Conservation (phyloP, 2,113 vertebrate species). For the Theristicus caerulescens region DNA sequence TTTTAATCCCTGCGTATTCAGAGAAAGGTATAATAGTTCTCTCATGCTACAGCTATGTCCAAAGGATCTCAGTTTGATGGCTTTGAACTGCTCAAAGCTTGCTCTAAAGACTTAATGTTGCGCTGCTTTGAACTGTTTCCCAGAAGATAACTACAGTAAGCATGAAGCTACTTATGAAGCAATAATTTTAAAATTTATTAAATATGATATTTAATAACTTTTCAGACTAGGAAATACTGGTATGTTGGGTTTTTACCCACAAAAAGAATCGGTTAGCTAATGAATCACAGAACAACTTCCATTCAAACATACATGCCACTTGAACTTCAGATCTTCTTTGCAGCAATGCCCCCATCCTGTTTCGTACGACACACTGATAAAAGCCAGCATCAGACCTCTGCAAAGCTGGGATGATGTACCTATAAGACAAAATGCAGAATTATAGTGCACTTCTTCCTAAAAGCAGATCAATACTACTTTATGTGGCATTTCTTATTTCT, state of each 20-base stretch:
- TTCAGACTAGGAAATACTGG: background rate
- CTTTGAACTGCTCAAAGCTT: background rate
- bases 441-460: background rate
- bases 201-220: background rate
- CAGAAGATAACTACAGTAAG: background rate
- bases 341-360: conserved; percentile 87
- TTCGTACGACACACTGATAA: conserved; percentile 87
- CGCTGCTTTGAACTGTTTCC: background rate
- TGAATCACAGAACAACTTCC: background rate
- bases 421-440: conserved; percentile 32
- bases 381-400: conserved; percentile 79
- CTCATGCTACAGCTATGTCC: background rate
- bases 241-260: background rate
- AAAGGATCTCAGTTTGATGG: background rate
- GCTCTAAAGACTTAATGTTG: background rate
- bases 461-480: background rate
- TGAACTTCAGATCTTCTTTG: conserved; percentile 84
- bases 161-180: background rate
- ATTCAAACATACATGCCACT: conserved; percentile 85
- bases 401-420: conserved; percentile 79
- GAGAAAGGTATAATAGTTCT: background rate
- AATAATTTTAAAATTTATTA: background rate
- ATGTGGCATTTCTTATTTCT: background rate
- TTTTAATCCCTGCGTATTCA: background rate
- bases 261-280: background rate